Conservation (phyloP, 2,888 invertebrate genomes). For the Drosophila mimetica region DNA sequence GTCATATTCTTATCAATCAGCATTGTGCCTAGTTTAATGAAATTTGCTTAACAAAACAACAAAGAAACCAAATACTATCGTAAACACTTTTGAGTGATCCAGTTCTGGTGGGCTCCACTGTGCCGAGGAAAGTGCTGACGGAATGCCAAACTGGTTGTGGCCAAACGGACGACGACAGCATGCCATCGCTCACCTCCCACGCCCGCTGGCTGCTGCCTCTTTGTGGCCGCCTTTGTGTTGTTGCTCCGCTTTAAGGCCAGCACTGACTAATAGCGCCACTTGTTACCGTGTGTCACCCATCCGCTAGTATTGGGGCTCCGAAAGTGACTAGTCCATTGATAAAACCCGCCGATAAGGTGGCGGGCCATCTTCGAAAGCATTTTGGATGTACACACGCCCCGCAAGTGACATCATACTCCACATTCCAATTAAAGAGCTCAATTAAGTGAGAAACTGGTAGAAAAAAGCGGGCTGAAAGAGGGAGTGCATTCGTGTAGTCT, state of each 20-base stretch:
- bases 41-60: neutral
- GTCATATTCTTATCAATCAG: constrained; percentile 3
- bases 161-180: constrained; percentile 8
- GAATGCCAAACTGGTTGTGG: constrained; percentile 33
- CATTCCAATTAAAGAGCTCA: constrained; percentile 52
- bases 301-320: constrained; percentile 16
- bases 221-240: constrained; percentile 17
- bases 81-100: constrained; percentile 4
- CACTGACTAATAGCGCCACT: constrained; percentile 69
- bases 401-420: constrained; percentile 61
- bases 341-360: constrained; percentile 57
- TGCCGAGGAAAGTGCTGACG: constrained; percentile 35
- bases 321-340: constrained; percentile 43
- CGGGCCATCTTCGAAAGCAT: constrained; percentile 1
- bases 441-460: constrained; percentile 33
- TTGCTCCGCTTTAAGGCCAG: constrained; percentile 9
- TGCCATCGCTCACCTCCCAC: constrained; percentile 46
- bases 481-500: constrained; percentile 13
- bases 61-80: neutral
- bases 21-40: neutral
- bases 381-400: constrained; percentile 17
- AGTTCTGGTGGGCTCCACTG: constrained; percentile 6
- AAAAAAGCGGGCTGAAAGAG: neutral
- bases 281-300: constrained; percentile 66
- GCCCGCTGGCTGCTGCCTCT: constrained; percentile 8